Evolutionary conservation across 2,888 invertebrate species (phyloP).

Genomic region (Cephus rjabovi): DNA sequence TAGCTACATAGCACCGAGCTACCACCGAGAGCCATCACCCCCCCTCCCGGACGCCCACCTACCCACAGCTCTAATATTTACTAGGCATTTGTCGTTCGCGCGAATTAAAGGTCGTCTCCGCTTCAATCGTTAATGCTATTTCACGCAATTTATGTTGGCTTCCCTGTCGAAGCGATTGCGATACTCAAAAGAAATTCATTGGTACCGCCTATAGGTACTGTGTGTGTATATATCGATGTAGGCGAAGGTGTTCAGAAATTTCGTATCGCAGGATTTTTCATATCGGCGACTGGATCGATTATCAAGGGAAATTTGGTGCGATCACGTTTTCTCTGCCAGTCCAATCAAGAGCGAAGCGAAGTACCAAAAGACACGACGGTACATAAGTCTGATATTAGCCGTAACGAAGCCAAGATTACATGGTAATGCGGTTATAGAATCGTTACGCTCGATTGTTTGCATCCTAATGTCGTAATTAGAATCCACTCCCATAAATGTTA

Average conservation of each 20-base stretch:
- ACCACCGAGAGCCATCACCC: no score
- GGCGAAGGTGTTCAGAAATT: no score
- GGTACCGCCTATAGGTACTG: no score
- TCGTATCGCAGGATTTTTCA: no score
- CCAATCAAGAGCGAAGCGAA: background rate
- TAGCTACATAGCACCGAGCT: no score
- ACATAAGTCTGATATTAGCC: no score
- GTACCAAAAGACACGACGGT: no score
- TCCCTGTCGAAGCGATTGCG: no score
- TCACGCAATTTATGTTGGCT: background rate
- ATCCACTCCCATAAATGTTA: conserved; percentile 11
- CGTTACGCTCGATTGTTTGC: conserved; percentile 19
- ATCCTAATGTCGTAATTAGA: conserved; percentile 22
- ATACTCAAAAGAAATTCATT: no score
- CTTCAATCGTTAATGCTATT: conserved; percentile 18
- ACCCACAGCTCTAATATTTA: conserved; percentile 20
- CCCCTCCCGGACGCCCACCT: background rate
- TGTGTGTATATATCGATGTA: no score
- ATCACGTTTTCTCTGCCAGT: background rate
- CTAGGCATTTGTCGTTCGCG: conserved; percentile 23
- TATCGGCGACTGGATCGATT: no score
- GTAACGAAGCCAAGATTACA: background rate
- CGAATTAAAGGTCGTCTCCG: conserved; percentile 21
- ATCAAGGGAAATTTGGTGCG: no score
- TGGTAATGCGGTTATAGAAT: conserved; percentile 7